Evolutionary conservation across 2,113 vertebrate genomes (phyloP), one percentile per base, ranked within the genome.

Genomic region (Salvelinus namaycush): DNA sequence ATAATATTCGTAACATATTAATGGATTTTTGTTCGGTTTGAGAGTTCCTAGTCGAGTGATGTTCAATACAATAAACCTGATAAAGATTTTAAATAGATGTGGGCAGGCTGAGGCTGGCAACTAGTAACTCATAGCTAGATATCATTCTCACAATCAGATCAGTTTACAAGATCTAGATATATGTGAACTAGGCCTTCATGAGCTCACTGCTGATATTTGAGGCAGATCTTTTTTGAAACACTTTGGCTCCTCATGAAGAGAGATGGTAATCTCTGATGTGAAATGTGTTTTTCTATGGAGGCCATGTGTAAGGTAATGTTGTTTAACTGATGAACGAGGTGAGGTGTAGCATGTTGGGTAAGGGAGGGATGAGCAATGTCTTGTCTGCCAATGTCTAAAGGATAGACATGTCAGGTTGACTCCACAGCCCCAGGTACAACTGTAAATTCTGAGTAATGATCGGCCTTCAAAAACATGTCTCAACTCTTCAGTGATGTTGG

Each of bases 381-480:
- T 83, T 76, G 66, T 85, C 81, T 75, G 79, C 65, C 51, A n/a
- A 31, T 18, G 20, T 81, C 72, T 76, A n/a, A 22, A 16, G 51
- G 74, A 27, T 59, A 64, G 16, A 76, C 49, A 62, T 69, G 75
- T 88, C 79, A 81, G 78, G 76, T 87, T 86, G 76, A 84, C 73
- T 85, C 74, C 82, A 83, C 66, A 49, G 82, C 87, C 89, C 68
- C 72, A 78, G 88, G 87, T 86, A 77, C 34, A 87, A 87, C 83
- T 76, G 77, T 83, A 84, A 68, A 76, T 84, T 80, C 39, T 59
- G 65, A 83, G 81, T 69, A 78, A 66, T 27, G 62, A 79, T 79
- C 71, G 27, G 27, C 29, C 13, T 71, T 77, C 60, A 78, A 57
- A 87, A 91, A 92, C 87, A 82, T 90, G 90, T 85, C 87, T 87